These are phyloP conservation scores for Myzus persicae DNA, from an alignment of 1,140 invertebrate species.

Conservation along the genomic window DNA sequence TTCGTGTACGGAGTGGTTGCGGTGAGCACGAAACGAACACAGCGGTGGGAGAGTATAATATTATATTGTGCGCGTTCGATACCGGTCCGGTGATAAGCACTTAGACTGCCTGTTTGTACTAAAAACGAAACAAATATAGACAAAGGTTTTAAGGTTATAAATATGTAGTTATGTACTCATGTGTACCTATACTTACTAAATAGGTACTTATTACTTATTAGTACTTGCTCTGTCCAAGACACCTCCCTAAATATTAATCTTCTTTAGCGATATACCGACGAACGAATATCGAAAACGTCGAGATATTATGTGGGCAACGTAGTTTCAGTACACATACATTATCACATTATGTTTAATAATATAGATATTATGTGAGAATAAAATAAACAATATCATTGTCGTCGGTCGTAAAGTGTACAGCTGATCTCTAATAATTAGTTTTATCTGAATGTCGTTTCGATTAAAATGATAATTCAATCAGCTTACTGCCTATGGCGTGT, in stretches of 20 bases:
- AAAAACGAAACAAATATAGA: constrained; percentile 16
- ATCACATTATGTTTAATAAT: too few relatives aligned
- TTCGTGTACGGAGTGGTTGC: constrained; percentile 21
- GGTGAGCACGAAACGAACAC: neutral
- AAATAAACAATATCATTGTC: neutral
- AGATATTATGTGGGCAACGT: neutral
- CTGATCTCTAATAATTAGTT: neutral
- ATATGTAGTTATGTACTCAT: neutral
- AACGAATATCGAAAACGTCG: neutral
- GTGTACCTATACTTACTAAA: neutral
- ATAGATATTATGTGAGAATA: neutral
- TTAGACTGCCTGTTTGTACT: neutral
- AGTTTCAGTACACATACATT: neutral
- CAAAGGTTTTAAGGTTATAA: neutral
- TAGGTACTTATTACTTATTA: neutral
- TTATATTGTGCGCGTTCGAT: neutral
- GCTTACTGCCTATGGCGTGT: too few relatives aligned
- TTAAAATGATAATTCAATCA: neutral
- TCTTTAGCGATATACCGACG: neutral
- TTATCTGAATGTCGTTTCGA: neutral
- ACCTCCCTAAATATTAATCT: neutral
- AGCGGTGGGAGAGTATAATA: neutral
- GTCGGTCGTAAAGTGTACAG: neutral
- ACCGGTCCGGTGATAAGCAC: constrained; percentile 35
- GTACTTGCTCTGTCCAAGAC: neutral